phyloP scores from a whole-genome alignment of 2,797 vertebrate species.

The Lacerta agilis region DNA sequence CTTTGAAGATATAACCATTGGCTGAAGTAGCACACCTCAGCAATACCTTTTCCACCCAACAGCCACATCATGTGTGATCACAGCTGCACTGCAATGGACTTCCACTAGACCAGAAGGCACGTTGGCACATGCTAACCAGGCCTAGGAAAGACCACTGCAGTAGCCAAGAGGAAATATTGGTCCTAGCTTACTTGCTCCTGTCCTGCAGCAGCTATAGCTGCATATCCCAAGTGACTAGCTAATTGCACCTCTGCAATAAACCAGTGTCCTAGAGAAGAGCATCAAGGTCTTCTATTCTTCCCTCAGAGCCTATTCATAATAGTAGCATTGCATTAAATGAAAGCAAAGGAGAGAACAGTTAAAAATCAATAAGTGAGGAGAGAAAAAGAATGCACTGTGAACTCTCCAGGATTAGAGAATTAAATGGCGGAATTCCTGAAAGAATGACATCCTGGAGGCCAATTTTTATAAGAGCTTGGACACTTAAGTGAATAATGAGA shows the following conservation, averaged over 20 bases:
- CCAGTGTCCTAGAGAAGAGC: background rate
- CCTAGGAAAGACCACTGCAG: background rate
- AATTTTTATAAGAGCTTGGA: constrained; percentile 31
- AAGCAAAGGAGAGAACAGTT: constrained; percentile 27
- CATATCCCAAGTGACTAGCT: background rate
- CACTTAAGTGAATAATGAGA: constrained; percentile 30
- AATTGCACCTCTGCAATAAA: constrained; percentile 4
- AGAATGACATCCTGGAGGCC: constrained; percentile 29
- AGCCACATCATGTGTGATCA: background rate
- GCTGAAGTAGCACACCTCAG: no score
- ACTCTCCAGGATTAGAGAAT: constrained; percentile 21
- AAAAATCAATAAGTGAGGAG: constrained; percentile 30
- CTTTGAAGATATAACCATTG: no score
- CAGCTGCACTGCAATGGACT: background rate
- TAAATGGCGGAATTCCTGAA: constrained; percentile 19
- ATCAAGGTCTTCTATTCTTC: constrained; percentile 25
- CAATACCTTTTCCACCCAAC: no score
- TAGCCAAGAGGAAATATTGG: background rate
- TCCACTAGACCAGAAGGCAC: background rate
- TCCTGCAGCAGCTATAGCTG: background rate
- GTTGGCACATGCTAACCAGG: background rate
- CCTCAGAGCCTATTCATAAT: background rate
- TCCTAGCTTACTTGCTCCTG: background rate
- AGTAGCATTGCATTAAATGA: background rate
- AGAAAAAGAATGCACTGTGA: constrained; percentile 17